Base-by-base conservation (phyloP, 2,888 invertebrate species). In the Ecliptopera silaceata region DNA sequence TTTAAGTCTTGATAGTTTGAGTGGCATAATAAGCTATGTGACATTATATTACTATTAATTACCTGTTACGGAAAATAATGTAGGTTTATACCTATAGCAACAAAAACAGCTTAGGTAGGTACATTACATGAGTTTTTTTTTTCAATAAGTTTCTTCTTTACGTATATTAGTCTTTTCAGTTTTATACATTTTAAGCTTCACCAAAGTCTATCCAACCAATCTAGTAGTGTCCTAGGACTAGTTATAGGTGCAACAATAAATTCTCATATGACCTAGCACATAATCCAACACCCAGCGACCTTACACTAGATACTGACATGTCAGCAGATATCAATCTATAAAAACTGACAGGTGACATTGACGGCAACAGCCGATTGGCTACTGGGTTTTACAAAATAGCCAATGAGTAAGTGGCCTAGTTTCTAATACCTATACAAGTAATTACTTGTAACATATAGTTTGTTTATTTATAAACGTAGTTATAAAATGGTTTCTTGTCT, bases 331-430 rank as follows among this genome's bases (percentile, higher is more conserved):
- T 11, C 11, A 5, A 54, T 59, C 59, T 42, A 45, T 55, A 54
- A 58, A 58, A 58, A 46, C 42, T 59, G 58, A 59, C 58, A 50
- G 17, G 15, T 59, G 54, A 43, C 59, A 55, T 51, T 59, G 59
- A 59, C 42, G 32, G 36, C 49, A 46, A n/a, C 12, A 31, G 12
- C 22, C 15, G 11, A 59, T 59, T 59, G 59, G 59, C 59, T 59
- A 50, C 54, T 41, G 59, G 38, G 11, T 3, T 43, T 46, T 46
- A 38, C 22, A 34, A 46, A 54, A 46, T 38, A 55, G 47, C 59
- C 59, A 59, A 59, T 59, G 46, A 53, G 46, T 50, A 29, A 22
- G n/a, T 59, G 59, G 26, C 50, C 59, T 50, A 54, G 53, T 46
- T 59, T 46, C 29, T 43, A 32, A 6, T 49, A 44, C 12, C 32